These are phyloP conservation scores for Cryptus armator DNA, from an alignment of 2,888 invertebrate genomes.

Conservation along the genomic window DNA sequence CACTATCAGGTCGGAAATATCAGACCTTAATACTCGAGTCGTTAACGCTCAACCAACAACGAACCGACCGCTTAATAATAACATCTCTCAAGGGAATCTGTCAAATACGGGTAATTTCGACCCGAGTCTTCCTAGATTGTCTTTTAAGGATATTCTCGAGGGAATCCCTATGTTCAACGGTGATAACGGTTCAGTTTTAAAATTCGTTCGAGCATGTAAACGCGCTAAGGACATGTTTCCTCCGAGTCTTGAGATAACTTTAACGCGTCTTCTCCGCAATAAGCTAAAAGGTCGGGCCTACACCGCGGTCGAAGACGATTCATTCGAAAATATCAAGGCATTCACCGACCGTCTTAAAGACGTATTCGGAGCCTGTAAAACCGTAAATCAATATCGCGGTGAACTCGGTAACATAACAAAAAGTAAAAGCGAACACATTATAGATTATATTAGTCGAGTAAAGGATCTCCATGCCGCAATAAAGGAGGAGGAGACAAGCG, in stretches of 20 bases:
- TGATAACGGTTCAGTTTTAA: conserved; percentile 3
- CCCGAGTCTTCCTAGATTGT: neutral
- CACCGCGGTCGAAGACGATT: too few relatives aligned
- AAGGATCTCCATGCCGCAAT: conserved; percentile 38
- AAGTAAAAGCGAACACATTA: conserved; percentile 1
- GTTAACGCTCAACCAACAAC: too few relatives aligned
- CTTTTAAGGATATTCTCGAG: conserved; percentile 27
- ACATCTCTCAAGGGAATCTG: too few relatives aligned
- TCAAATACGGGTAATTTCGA: too few relatives aligned
- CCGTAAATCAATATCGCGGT: conserved; percentile 25
- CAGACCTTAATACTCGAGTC: too few relatives aligned
- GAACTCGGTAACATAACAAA: conserved; percentile 36
- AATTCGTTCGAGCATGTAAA: conserved; percentile 49
- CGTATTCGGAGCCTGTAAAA: conserved; percentile 2
- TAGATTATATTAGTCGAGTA: conserved; percentile 48
- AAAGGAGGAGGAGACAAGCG: neutral
- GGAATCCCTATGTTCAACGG: conserved; percentile 34
- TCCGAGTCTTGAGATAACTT: neutral
- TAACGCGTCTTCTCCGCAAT: conserved; percentile 20
- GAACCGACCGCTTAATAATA: too few relatives aligned
- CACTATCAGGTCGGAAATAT: too few relatives aligned
- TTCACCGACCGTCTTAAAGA: neutral
- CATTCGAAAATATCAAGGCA: neutral
- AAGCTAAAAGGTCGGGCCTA: conserved; percentile 38
- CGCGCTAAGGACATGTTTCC: conserved; percentile 15